These are phyloP conservation scores for Dunckerocampus dactyliophorus DNA, from an alignment of 2,113 vertebrate species.

Conservation along the genomic window DNA sequence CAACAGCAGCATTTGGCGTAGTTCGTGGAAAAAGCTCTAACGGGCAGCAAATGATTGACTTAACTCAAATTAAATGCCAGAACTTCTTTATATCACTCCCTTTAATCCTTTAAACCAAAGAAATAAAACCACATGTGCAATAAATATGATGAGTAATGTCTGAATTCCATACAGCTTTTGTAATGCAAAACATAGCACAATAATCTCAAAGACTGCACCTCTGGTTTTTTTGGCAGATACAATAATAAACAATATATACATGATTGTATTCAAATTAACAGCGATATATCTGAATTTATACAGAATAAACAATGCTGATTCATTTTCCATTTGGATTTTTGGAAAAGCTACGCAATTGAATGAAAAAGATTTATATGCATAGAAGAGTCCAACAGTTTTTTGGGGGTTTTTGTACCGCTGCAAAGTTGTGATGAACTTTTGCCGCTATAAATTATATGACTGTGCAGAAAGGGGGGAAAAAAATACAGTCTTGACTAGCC, in stretches of 20 bases:
- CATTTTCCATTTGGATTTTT: background rate
- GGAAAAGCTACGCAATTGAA: background rate
- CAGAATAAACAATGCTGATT: background rate
- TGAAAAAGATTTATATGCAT: background rate
- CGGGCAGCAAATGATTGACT: background rate
- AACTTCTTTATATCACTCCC: background rate
- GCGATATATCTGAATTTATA: background rate
- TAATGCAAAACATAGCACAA: background rate
- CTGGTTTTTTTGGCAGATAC: background rate
- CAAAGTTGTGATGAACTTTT: background rate
- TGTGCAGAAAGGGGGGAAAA: background rate
- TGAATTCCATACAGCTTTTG: background rate
- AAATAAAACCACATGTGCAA: background rate
- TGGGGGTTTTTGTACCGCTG: background rate
- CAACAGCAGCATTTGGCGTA: background rate
- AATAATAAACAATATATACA: background rate
- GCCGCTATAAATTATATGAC: conserved; percentile 11
- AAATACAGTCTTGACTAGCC: too few relatives aligned
- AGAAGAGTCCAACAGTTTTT: background rate
- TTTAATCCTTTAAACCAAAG: conserved; percentile 1
- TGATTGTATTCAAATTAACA: background rate
- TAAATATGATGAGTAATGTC: background rate
- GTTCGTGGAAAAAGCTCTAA: too few relatives aligned
- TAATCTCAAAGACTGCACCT: too few relatives aligned
- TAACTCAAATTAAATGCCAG: background rate